Evolutionary conservation across 1,140 invertebrate genomes (phyloP).

Genomic region (Tetramorium simillimum): DNA sequence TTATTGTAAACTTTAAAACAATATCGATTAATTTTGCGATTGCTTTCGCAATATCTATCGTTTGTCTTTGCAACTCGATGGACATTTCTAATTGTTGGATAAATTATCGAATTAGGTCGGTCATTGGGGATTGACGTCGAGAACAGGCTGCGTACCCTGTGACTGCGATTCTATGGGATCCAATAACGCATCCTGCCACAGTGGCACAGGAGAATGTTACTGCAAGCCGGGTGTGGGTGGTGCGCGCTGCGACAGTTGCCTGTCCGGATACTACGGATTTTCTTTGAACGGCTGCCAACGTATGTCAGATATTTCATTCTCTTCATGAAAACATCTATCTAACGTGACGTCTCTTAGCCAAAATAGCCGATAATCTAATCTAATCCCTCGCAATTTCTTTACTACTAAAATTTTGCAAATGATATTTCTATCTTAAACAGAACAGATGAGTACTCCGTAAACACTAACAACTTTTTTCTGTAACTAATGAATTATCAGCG

Average conservation of each 20-base stretch:
- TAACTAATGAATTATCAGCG: background rate
- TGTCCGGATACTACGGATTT: slow-evolving; percentile 93
- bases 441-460: background rate
- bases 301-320: slow-evolving; percentile 82
- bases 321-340: background rate
- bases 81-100: slow-evolving; percentile 5
- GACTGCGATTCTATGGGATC: slow-evolving; percentile 92
- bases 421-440: background rate
- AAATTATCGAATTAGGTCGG: slow-evolving; percentile 86
- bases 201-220: slow-evolving; percentile 91
- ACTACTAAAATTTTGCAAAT: background rate
- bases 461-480: background rate
- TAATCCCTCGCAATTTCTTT: background rate
- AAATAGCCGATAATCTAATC: background rate
- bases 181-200: slow-evolving; percentile 89
- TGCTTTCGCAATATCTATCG: background rate
- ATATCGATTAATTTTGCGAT: background rate
- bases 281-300: slow-evolving; percentile 92
- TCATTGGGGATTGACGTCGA: slow-evolving; percentile 91
- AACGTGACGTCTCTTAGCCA: background rate
- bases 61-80: background rate
- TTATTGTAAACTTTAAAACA: background rate
- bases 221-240: slow-evolving; percentile 96
- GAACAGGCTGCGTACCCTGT: slow-evolving; percentile 90
- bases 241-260: slow-evolving; percentile 91